These are phyloP conservation scores for Cephus pulcher DNA, from an alignment of 2,888 invertebrate species.

Conservation along the genomic window DNA sequence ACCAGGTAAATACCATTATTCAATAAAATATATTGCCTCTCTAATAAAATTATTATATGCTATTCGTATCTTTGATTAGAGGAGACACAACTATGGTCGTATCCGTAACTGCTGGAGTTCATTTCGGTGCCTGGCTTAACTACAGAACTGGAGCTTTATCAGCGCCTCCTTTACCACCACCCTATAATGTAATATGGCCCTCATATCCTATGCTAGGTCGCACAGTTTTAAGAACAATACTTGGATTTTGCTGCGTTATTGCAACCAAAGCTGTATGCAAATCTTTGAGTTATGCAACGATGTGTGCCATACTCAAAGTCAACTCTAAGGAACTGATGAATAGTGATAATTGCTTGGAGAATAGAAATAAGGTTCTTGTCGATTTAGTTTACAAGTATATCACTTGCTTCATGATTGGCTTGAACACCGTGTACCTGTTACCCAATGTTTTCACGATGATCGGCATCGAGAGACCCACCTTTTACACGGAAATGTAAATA, in stretches of 20 bases:
- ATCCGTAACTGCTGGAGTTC: conserved; percentile 83
- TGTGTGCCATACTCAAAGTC: conserved; percentile 77
- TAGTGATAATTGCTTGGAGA: conserved; percentile 75
- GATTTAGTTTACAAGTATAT: conserved; percentile 88
- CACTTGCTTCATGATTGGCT: conserved; percentile 83
- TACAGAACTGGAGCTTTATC: conserved; percentile 81
- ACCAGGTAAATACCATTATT: conserved; percentile 73
- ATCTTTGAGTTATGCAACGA: conserved; percentile 75
- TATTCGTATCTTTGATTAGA: conserved; percentile 65
- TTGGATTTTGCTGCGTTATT: conserved; percentile 82
- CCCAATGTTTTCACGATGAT: conserved; percentile 83
- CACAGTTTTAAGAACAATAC: conserved; percentile 75
- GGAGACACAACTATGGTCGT: conserved; percentile 92
- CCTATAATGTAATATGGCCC: conserved; percentile 84
- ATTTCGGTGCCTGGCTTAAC: conserved; percentile 86
- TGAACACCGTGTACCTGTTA: conserved; percentile 80
- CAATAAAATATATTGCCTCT: background rate
- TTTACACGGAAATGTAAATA: conserved; percentile 84
- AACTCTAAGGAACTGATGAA: conserved; percentile 76
- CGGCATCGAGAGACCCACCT: conserved; percentile 83
- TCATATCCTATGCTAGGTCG: conserved; percentile 78
- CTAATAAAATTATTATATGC: background rate
- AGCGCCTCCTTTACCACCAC: conserved; percentile 74
- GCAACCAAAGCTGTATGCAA: conserved; percentile 78
- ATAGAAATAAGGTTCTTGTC: conserved; percentile 79